phyloP scores from a whole-genome alignment of 2,888 invertebrate genomes.

The Euzophera pinguis region DNA sequence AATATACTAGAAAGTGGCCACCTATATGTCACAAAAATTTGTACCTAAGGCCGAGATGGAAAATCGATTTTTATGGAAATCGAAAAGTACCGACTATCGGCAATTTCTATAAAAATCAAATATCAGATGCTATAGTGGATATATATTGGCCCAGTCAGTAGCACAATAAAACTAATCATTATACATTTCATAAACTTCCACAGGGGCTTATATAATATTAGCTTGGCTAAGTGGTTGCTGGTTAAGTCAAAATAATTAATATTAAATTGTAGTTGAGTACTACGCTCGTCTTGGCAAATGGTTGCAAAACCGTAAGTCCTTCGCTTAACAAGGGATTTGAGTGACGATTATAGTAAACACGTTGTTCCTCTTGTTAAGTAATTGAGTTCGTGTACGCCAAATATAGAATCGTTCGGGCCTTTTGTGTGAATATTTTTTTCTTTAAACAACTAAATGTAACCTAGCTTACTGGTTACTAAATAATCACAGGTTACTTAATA shows the following conservation, averaged over 20 bases:
- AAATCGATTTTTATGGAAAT: too few species aligned
- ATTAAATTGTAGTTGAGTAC: neutral
- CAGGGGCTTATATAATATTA: neutral
- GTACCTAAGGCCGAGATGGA: too few species aligned
- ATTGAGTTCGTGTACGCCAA: conserved; percentile 3
- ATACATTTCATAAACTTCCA: too few species aligned
- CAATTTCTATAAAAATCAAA: too few species aligned
- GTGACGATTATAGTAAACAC: neutral
- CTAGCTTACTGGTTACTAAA: too few species aligned
- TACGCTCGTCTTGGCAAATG: neutral
- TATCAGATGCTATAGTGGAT: too few species aligned
- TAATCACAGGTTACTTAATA: too few species aligned
- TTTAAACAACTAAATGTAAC: neutral
- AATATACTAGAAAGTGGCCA: too few species aligned
- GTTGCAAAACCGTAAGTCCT: neutral
- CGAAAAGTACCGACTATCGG: too few species aligned
- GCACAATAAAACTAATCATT: too few species aligned
- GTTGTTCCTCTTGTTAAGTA: neutral
- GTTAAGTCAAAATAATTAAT: neutral
- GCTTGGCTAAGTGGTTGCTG: neutral
- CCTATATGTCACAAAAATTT: too few species aligned
- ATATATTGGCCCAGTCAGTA: too few species aligned
- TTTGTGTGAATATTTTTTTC: neutral
- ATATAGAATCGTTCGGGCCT: neutral
- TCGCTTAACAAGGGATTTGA: conserved; percentile 1